Evolutionary conservation across 1,140 invertebrate species (phyloP), one percentile per base, ranked within the genome.

Genomic region (Diplogasteroides magnus): DNA sequence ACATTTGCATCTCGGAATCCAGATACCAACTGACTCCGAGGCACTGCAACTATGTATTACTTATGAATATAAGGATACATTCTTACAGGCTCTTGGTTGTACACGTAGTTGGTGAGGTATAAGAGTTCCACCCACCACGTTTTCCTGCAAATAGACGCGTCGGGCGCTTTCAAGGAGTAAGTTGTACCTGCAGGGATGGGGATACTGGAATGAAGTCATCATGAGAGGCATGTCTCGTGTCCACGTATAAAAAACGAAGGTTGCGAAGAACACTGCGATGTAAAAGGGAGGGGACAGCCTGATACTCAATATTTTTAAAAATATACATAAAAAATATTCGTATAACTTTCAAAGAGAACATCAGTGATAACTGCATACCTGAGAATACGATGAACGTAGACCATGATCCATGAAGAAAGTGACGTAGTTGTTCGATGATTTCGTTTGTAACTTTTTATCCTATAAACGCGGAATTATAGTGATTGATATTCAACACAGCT

Each of bases 101-200:
- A 19, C 55, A 29, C 23, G 68, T 37, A 71, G 55, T 71, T 71
- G 67, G 28, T 57, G 31, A 71, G 15, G 58, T 71, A 71, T 31
- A 71, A 65, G 58, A 71, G 56, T 25, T 71, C 68, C 37, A 65
- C 58, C 68, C 68, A 71, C 69, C 69, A 71, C 31, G 60, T 71
- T 29, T 71, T 62, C 28, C 28, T 28, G 60, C 68, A 71, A 48
- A 11, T 48, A 11, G 37, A 48, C 6, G 19, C 6, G 6, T 48
- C 6, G 37, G 6, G 19, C 37, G 19, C 37, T 48, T 19, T 11
- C 6, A 48, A 6, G 6, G 37, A 19, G 37, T 48, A 48, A 48
- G 37, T 48, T 48, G 6, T 19, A 48, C 37, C 6, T n/a, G n/a
- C n/a, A n/a, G n/a, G n/a, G n/a, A n/a, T n/a, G n/a, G n/a, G n/a